phyloP scores from a whole-genome alignment of 2,888 invertebrate species.

The Ecliptopera silaceata region DNA sequence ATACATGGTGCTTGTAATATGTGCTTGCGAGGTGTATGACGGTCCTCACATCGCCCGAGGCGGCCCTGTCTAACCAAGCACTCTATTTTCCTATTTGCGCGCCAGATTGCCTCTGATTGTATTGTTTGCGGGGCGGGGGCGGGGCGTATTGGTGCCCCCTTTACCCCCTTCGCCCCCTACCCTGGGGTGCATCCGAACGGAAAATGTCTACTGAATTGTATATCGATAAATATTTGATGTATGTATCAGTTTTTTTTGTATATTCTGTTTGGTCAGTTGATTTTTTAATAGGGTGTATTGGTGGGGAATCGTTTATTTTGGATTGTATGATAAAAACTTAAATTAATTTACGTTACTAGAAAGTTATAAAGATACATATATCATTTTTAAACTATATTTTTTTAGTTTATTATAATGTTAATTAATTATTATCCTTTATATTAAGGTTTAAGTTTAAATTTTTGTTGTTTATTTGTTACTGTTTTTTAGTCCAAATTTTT shows the following conservation, averaged over 20 bases:
- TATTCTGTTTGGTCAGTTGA: constrained; percentile 43
- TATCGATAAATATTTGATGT: constrained; percentile 71
- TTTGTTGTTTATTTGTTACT: too few species aligned
- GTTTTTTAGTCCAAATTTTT: too few species aligned
- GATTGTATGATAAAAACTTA: background rate
- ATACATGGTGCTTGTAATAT: too few species aligned
- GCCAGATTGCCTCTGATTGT: constrained; percentile 82
- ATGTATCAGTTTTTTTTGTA: constrained; percentile 49
- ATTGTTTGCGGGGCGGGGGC: constrained; percentile 78
- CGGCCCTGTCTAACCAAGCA: constrained; percentile 73
- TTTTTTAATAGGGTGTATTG: constrained; percentile 27
- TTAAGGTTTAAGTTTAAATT: too few species aligned
- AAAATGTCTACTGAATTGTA: constrained; percentile 70
- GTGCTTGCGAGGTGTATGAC: background rate
- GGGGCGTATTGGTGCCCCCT: constrained; percentile 62
- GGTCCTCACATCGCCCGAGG: constrained; percentile 46
- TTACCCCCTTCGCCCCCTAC: constrained; percentile 35
- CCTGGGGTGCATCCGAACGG: constrained; percentile 56
- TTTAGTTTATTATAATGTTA: too few species aligned
- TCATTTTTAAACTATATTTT: too few species aligned
- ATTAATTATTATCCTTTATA: too few species aligned
- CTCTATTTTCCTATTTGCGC: constrained; percentile 83
- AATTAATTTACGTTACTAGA: too few species aligned
- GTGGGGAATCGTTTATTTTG: constrained; percentile 22
- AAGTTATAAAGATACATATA: too few species aligned